Percentiles rank a stretch among this genome's conserved stretches.
Conservation (phyloP, 1,140 invertebrate species). For the Galendromus occidentalis region DNA sequence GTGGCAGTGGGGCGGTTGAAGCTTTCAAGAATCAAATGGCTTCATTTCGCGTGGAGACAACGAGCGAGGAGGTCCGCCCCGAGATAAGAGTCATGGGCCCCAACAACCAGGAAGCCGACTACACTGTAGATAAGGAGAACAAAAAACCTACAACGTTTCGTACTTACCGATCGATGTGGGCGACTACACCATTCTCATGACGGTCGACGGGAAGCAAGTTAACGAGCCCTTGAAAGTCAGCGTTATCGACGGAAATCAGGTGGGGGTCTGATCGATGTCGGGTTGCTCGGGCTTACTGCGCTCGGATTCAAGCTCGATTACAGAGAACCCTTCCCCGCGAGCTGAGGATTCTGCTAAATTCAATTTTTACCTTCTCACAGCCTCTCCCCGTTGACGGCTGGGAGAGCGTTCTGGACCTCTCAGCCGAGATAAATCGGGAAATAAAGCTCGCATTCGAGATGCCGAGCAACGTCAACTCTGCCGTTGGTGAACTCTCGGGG, state of each 20-base stretch:
- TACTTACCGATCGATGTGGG: constrained; percentile 50
- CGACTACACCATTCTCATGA: constrained; percentile 44
- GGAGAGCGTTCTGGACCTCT: background rate
- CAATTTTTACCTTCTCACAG: background rate
- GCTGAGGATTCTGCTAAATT: too few relatives aligned
- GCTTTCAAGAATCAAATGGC: background rate
- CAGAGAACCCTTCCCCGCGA: too few relatives aligned
- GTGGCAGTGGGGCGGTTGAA: constrained; percentile 25
- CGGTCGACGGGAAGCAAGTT: constrained; percentile 46
- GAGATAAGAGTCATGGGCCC: background rate
- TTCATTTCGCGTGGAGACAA: background rate
- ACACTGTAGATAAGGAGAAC: constrained; percentile 29
- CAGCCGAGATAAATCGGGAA: background rate
- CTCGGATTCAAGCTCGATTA: too few relatives aligned
- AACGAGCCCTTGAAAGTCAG: background rate
- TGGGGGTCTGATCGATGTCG: too few relatives aligned
- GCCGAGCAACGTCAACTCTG: background rate
- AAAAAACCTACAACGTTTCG: constrained; percentile 38
- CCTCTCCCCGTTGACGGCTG: background rate
- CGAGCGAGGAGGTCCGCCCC: background rate
- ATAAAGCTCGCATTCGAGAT: background rate
- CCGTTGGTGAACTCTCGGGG: background rate
- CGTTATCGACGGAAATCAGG: background rate
- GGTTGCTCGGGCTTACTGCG: too few relatives aligned
- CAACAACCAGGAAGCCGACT: constrained; percentile 17